phyloP scores from a whole-genome alignment of 2,888 invertebrate genomes.

The Drosophila nr. medialis region DNA sequence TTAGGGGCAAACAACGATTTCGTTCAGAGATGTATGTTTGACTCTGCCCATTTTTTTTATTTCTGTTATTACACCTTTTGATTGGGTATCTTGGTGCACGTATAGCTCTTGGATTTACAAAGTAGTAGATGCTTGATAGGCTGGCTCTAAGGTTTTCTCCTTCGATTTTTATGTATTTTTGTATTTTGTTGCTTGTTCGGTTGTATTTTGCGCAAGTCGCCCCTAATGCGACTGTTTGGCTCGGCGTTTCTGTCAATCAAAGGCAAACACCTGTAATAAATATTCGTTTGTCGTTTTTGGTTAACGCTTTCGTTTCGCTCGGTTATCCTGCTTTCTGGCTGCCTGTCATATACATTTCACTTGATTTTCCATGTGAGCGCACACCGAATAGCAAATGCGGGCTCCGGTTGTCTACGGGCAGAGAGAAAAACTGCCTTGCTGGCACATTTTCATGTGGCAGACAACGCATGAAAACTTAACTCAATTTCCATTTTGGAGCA shows the following conservation, averaged over 20 bases:
- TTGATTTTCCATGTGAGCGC: conserved; percentile 74
- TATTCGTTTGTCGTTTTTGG: conserved; percentile 74
- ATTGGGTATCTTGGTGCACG: conserved; percentile 27
- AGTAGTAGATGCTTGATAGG: conserved; percentile 5
- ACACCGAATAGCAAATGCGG: conserved; percentile 34
- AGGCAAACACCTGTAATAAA: conserved; percentile 79
- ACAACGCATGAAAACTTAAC: conserved; percentile 33
- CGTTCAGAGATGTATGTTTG: neutral
- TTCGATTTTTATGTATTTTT: neutral
- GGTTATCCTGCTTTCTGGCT: conserved; percentile 61
- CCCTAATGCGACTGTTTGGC: conserved; percentile 49
- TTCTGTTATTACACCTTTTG: conserved; percentile 35
- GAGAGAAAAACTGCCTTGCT: conserved; percentile 50
- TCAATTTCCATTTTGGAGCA: conserved; percentile 48
- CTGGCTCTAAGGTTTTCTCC: neutral
- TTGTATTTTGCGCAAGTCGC: conserved; percentile 24
- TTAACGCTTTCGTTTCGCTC: conserved; percentile 35
- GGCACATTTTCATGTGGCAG: conserved; percentile 62
- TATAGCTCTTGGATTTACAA: conserved; percentile 3
- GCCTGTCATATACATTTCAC: conserved; percentile 73
- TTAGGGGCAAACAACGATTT: conserved; percentile 5
- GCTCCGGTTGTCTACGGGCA: neutral
- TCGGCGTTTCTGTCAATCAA: conserved; percentile 69
- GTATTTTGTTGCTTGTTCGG: neutral
- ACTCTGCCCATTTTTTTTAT: conserved; percentile 6